Percentiles rank a stretch among this genome's conserved stretches.
phyloP scores from a whole-genome alignment of 2,797 vertebrate genomes.

The Macropodus opercularis region DNA sequence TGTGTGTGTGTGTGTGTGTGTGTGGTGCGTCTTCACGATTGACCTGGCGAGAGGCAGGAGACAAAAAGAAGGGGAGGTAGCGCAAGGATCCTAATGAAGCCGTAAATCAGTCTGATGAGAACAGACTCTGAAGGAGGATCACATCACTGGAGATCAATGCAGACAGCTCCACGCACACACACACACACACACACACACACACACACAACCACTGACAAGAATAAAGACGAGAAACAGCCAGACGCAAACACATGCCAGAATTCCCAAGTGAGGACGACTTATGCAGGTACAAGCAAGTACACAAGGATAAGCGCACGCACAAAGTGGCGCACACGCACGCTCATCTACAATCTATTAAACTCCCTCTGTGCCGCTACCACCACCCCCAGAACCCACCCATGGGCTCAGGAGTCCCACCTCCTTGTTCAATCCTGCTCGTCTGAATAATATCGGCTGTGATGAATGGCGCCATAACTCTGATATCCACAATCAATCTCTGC shows the following conservation, averaged over 20 bases:
- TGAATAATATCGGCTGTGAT: slow-evolving; percentile 98
- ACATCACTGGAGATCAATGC: slow-evolving; percentile 79
- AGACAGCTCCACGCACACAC: slow-evolving; percentile 48
- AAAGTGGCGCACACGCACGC: slow-evolving; percentile 28
- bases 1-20: slow-evolving; percentile 16
- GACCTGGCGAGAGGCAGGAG: slow-evolving; percentile 58
- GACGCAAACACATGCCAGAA: slow-evolving; percentile 52
- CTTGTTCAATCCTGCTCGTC: slow-evolving; percentile 92
- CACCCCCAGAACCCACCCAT: slow-evolving; percentile 54
- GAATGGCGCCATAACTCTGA: slow-evolving; percentile 97
- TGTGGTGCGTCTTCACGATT: slow-evolving; percentile 39
- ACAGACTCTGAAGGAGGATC: slow-evolving; percentile 75
- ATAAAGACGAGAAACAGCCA: slow-evolving; percentile 57
- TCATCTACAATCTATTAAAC: slow-evolving; percentile 68
- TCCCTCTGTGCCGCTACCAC: slow-evolving; percentile 17
- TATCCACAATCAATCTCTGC: slow-evolving; percentile 99
- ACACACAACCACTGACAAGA: slow-evolving; percentile 31
- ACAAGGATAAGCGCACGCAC: slow-evolving; percentile 32
- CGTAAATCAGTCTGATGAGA: slow-evolving; percentile 79
- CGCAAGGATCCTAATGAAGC: slow-evolving; percentile 76
- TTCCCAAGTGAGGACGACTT: slow-evolving; percentile 53
- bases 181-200: slow-evolving; percentile 42
- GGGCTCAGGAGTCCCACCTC: slow-evolving; percentile 91
- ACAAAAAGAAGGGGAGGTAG: slow-evolving; percentile 64
- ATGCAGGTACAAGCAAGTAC: slow-evolving; percentile 44